Evolutionary conservation across 23 tunicate genomes (phyloP).

Genomic region (Trididemnum nubilum): DNA sequence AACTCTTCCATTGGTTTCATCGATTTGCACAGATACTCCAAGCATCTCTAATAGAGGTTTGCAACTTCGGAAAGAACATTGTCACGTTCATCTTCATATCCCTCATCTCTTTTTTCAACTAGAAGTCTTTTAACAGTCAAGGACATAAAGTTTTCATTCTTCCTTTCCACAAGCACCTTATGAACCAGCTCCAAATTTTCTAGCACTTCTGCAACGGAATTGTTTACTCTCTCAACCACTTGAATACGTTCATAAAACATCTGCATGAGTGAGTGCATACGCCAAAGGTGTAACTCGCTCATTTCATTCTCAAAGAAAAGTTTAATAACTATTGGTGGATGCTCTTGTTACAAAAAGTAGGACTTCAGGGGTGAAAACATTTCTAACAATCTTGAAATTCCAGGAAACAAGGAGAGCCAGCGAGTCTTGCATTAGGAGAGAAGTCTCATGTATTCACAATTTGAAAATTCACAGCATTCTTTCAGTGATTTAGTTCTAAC

Average conservation of each 20-base stretch:
- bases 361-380: constrained; percentile 4
- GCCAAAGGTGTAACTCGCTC: constrained; percentile 8
- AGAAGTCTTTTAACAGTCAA: background rate
- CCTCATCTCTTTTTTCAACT: background rate
- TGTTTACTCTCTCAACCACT: background rate
- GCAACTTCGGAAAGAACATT: background rate
- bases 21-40: constrained; percentile 3
- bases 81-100: background rate
- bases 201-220: background rate
- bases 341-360: constrained; percentile 7
- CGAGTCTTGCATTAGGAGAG: background rate
- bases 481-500: constrained; percentile 18
- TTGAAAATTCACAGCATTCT: constrained; percentile 1
- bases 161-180: background rate
- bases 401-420: constrained; percentile 32
- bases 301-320: background rate
- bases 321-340: constrained; percentile 4
- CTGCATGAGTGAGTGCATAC: background rate
- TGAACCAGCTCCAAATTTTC: background rate
- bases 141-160: constrained; percentile 1
- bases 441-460: background rate
- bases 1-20: background rate
- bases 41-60: background rate
- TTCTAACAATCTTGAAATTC: constrained; percentile 26
- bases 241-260: background rate